Conservation (phyloP, 2,888 invertebrate species). For the Gryllus longicercus region DNA sequence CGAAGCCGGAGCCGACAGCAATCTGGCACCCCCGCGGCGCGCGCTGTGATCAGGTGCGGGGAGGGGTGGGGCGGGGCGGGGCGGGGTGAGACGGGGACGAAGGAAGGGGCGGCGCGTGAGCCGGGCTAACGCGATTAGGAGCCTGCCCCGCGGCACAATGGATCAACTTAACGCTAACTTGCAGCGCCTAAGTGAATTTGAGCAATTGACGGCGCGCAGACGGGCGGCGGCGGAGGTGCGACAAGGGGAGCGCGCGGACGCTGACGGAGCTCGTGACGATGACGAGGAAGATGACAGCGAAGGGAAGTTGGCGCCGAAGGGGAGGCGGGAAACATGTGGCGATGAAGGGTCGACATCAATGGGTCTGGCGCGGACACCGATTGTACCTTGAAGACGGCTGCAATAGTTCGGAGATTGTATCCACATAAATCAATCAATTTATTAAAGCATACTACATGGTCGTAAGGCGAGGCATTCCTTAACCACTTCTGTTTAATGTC, state of each 20-base stretch:
- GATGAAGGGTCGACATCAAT: too few relatives aligned
- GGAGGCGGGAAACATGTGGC: too few relatives aligned
- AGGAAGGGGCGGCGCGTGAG: neutral
- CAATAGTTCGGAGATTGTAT: too few relatives aligned
- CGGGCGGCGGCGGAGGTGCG: too few relatives aligned
- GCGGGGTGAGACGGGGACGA: neutral
- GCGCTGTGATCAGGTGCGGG: neutral
- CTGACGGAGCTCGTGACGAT: too few relatives aligned
- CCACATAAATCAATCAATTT: too few relatives aligned
- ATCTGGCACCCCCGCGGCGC: neutral
- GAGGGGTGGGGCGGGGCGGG: neutral
- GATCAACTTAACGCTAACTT: slow-evolving; percentile 17
- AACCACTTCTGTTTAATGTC: too few relatives aligned
- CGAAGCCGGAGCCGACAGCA: neutral
- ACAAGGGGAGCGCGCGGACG: too few relatives aligned
- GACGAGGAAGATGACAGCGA: neutral
- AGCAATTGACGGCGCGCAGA: neutral
- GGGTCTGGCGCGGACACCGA: too few relatives aligned
- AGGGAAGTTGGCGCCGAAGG: neutral
- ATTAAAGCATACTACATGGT: too few relatives aligned
- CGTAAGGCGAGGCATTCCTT: too few relatives aligned
- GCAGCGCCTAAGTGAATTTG: slow-evolving; percentile 8
- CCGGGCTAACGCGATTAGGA: neutral
- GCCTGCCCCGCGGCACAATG: slow-evolving; percentile 8
- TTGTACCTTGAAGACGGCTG: too few relatives aligned